Conservation (phyloP, 1,140 invertebrate genomes). For the Habropoda laboriosa region DNA sequence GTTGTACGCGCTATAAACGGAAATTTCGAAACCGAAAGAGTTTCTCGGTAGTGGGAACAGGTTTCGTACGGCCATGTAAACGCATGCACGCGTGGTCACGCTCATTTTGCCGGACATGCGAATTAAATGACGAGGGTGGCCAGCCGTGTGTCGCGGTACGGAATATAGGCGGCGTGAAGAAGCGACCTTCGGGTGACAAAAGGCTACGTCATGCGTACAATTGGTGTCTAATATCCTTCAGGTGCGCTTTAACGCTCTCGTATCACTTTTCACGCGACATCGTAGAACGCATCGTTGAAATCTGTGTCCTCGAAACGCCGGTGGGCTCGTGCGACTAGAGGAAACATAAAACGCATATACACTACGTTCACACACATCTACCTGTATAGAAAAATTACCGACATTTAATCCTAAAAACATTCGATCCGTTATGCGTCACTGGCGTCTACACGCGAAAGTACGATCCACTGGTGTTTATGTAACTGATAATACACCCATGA, state of each 20-base stretch:
- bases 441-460: constrained; percentile 19
- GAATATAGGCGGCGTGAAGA: constrained; percentile 30
- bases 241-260: constrained; percentile 24
- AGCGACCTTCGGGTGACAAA: constrained; percentile 46
- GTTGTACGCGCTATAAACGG: constrained; percentile 7
- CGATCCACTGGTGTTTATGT: constrained; percentile 25
- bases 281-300: constrained; percentile 29
- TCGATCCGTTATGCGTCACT: constrained; percentile 30
- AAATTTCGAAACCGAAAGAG: constrained; percentile 50
- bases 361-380: background rate
- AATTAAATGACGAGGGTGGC: constrained; percentile 48
- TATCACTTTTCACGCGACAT: constrained; percentile 37
- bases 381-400: background rate
- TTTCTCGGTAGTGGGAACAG: constrained; percentile 16
- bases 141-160: too few species aligned
- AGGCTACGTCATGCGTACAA: constrained; percentile 46
- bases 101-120: constrained; percentile 41
- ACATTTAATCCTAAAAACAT: constrained; percentile 43
- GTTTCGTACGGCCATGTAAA: constrained; percentile 19
- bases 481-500: constrained; percentile 24
- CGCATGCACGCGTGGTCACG: constrained; percentile 39
- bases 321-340: too few species aligned
- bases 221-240: constrained; percentile 43
- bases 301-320: background rate
- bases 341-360: background rate